These are phyloP conservation scores for Rotaria magnacalcarata DNA, from an alignment of 2,888 invertebrate genomes.

Conservation along the genomic window DNA sequence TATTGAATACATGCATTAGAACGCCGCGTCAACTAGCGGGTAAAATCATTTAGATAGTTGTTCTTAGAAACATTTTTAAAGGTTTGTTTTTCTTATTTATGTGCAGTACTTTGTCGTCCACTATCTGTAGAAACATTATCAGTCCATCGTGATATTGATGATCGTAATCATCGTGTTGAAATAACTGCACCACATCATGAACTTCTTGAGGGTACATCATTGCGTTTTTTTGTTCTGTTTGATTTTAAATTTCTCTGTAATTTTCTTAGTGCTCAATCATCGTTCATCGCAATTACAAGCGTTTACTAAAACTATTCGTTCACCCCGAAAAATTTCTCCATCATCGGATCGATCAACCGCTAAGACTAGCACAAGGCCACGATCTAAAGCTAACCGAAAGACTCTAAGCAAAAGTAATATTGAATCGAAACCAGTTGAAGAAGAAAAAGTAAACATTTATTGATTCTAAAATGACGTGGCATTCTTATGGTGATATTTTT, in stretches of 20 bases:
- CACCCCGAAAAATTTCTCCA: neutral
- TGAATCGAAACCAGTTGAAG: neutral
- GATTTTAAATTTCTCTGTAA: neutral
- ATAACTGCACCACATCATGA: constrained; percentile 14
- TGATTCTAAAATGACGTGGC: no score
- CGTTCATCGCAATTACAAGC: neutral
- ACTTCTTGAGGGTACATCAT: neutral
- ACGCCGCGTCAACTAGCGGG: neutral
- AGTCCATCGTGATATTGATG: neutral
- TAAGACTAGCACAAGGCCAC: neutral
- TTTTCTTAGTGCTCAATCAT: neutral
- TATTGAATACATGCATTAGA: neutral
- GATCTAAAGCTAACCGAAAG: neutral
- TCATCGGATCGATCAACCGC: neutral
- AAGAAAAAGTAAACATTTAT: neutral
- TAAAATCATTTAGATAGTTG: neutral
- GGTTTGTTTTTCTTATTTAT: neutral
- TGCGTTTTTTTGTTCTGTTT: no score
- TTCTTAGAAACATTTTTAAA: neutral
- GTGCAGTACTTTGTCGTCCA: neutral
- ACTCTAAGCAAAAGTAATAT: neutral
- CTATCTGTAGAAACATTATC: neutral
- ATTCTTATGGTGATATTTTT: no score
- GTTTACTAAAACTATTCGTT: neutral
- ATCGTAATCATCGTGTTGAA: neutral